Evolutionary conservation across 2,113 vertebrate genomes (phyloP).

Genomic region (Tachuris rubrigastra): DNA sequence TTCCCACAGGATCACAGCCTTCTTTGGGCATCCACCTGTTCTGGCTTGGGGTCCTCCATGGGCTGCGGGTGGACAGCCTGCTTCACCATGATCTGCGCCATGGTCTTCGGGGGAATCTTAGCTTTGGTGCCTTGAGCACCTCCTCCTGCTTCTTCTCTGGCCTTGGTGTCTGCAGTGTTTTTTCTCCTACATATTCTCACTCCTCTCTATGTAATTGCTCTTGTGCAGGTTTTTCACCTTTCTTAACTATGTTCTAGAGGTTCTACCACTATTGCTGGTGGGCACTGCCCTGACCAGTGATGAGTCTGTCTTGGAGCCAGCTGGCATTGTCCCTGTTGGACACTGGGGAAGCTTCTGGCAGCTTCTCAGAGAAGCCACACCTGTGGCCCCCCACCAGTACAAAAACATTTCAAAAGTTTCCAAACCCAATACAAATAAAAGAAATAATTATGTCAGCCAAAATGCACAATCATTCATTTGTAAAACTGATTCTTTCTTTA

Average conservation of each 20-base stretch:
- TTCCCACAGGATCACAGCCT: neutral
- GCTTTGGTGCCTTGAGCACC: neutral
- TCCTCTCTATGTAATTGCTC: neutral
- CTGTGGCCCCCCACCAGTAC: neutral
- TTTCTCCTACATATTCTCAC: neutral
- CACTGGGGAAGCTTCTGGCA: neutral
- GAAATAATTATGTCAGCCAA: neutral
- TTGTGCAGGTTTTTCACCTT: neutral
- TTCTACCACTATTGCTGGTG: neutral
- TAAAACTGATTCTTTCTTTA: neutral
- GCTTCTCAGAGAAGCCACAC: neutral
- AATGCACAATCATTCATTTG: neutral
- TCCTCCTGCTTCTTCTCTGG: neutral
- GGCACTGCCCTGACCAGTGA: no score
- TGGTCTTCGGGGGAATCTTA: neutral
- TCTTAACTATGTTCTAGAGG: neutral
- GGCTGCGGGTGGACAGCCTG: neutral
- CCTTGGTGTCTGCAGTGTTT: neutral
- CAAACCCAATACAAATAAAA: neutral
- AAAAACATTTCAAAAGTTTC: neutral
- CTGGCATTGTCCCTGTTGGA: neutral
- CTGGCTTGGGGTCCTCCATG: neutral
- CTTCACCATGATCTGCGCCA: neutral
- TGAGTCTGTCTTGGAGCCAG: neutral
- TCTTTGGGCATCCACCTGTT: neutral